Evolutionary conservation across 2,797 vertebrate species (phyloP).

Genomic region (Oreonectes daqikongensis): DNA sequence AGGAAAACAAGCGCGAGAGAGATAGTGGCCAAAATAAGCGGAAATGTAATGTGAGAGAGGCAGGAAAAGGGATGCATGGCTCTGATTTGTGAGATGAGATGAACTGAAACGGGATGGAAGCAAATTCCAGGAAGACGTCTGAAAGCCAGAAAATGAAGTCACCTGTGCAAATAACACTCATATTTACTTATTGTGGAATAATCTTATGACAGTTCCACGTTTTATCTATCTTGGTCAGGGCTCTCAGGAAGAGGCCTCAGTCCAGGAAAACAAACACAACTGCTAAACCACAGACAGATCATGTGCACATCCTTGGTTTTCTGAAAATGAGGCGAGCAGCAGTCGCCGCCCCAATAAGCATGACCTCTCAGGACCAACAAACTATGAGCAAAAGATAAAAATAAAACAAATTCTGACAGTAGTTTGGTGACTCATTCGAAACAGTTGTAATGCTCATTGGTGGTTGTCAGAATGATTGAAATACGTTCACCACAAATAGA

Average conservation of each 20-base stretch:
- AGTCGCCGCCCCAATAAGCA: slow-evolving; percentile 32
- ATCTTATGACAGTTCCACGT: slow-evolving; percentile 50
- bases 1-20: slow-evolving; percentile 80
- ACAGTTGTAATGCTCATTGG: background rate
- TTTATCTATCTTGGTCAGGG: slow-evolving; percentile 55
- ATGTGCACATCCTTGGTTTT: slow-evolving; percentile 23
- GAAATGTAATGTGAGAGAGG: slow-evolving; percentile 59
- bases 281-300: slow-evolving; percentile 28
- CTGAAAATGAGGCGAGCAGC: slow-evolving; percentile 10
- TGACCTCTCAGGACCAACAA: slow-evolving; percentile 30
- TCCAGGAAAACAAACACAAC: slow-evolving; percentile 51
- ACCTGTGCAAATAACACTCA: slow-evolving; percentile 62
- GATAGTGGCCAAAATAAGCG: slow-evolving; percentile 62
- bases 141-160: slow-evolving; percentile 57
- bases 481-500: slow-evolving; percentile 48
- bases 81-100: slow-evolving; percentile 64
- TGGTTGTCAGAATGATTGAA: slow-evolving; percentile 53
- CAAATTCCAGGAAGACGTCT: slow-evolving; percentile 53
- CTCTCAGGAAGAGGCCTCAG: slow-evolving; percentile 45
- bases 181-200: slow-evolving; percentile 57
- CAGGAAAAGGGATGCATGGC: slow-evolving; percentile 61
- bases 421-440: slow-evolving; percentile 25
- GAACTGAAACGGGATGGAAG: slow-evolving; percentile 52
- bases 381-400: slow-evolving; percentile 33
- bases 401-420: slow-evolving; percentile 23